Base-by-base conservation (phyloP, 2,888 invertebrate species). In the Schrankia costaestrigalis region DNA sequence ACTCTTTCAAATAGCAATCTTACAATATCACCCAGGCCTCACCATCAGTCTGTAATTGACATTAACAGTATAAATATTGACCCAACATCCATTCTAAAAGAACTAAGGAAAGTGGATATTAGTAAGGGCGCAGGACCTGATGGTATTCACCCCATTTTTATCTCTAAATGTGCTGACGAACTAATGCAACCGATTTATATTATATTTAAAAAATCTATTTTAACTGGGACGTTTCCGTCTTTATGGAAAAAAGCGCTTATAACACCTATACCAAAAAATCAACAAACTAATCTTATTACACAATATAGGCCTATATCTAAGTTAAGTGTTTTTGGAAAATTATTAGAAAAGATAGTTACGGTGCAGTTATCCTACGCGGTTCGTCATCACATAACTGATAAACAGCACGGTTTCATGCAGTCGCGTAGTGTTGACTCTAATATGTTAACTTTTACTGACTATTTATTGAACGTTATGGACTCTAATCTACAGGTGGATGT, bases 231-330 rank as follows among this genome's bases (percentile, higher is more conserved):
- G 1, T 30, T 30, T 3, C 30, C 30, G 2, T 11, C 11, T 18
- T 8, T 11, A 18, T 27, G 18, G 27, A 27, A 28, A 26, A 15
- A 31, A 15, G 36, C 49, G 6, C 26, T 28, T 10, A 31, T 50
- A n/a, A 47, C 46, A 1, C 47, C 49, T 9, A 41, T 53, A 9
- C 39, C 34, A 2, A 53, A 53, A 28, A 41, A 33, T 11, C 12
- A 24, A n/a, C 10, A 13, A 12, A 45, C 8, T 3, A 14, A 36
- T 0, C 13, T 32, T 11, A 26, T 50, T 5, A 18, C 30, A 9
- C 22, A 50, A 6, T 49, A 47, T 13, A 31, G 49, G 9, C 53
- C 49, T 2, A 40, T 52, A 3, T 48, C 51, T 6, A 48, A 45
- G 17, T 17, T 46, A 1, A 35, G 37, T 27, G 26, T 26, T 11